These are phyloP conservation scores for Acronicta aceris DNA, from an alignment of 2,888 invertebrate genomes.

Conservation along the genomic window DNA sequence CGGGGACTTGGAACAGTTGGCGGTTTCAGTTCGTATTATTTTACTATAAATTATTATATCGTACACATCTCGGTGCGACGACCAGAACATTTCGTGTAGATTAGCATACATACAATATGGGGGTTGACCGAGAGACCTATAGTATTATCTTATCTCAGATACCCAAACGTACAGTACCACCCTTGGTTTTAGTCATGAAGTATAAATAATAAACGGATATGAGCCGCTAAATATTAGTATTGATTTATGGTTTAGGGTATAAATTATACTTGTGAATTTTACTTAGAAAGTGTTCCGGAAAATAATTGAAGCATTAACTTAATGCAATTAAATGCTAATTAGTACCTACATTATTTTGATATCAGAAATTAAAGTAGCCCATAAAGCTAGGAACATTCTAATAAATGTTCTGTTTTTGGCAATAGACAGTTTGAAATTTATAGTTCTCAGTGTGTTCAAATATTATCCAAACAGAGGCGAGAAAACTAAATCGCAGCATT, in stretches of 20 bases:
- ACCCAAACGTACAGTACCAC: constrained; percentile 41
- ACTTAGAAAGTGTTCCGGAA: constrained; percentile 16
- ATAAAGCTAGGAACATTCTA: neutral
- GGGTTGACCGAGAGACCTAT: constrained; percentile 23
- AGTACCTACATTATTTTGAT: neutral
- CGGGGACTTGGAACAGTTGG: constrained; percentile 95
- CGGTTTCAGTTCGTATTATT: constrained; percentile 92
- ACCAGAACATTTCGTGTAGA: constrained; percentile 1
- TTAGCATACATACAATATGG: neutral
- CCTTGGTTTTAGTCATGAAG: constrained; percentile 35
- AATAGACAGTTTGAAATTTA: no score
- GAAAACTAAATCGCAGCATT: neutral
- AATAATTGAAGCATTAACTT: constrained; percentile 26
- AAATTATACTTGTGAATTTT: constrained; percentile 7
- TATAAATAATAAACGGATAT: constrained; percentile 36
- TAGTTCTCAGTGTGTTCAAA: no score
- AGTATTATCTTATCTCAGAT: constrained; percentile 50
- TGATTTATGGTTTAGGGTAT: constrained; percentile 19
- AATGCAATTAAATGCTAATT: constrained; percentile 13
- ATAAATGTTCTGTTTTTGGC: neutral
- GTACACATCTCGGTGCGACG: constrained; percentile 11
- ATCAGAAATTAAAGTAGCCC: neutral
- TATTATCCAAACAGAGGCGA: constrained; percentile 5
- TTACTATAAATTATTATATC: constrained; percentile 39
- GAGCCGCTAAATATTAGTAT: constrained; percentile 29